Evolutionary conservation across 2,113 vertebrate genomes (phyloP).

Genomic region (Orycteropus afer): DNA sequence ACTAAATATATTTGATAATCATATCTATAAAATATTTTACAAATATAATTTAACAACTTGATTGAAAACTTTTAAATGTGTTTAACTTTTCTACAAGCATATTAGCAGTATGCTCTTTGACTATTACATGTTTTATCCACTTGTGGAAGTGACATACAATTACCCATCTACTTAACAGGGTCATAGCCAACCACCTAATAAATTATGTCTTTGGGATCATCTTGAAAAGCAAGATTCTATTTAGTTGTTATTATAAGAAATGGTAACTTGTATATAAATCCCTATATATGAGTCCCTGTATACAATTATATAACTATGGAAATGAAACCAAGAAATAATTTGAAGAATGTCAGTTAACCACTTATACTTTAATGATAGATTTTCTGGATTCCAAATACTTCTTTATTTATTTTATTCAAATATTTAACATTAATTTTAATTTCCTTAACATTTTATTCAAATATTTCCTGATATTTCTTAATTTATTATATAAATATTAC

Average conservation of each 20-base stretch:
- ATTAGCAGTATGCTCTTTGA: neutral
- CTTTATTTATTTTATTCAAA: neutral
- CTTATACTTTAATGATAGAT: neutral
- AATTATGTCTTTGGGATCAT: neutral
- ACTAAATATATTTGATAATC: conserved; percentile 10
- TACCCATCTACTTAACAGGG: neutral
- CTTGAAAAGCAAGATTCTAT: neutral
- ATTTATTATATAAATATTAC: neutral
- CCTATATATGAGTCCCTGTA: no score
- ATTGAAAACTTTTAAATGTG: neutral
- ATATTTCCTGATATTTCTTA: neutral
- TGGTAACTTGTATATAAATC: neutral
- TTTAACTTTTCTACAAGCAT: neutral
- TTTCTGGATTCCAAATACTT: neutral
- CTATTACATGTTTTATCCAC: neutral
- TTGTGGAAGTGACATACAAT: neutral
- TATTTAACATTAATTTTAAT: neutral
- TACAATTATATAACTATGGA: neutral
- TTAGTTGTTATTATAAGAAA: neutral
- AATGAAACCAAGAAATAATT: neutral
- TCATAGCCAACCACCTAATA: neutral
- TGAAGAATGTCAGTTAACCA: neutral
- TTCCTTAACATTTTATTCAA: neutral
- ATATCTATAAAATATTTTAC: neutral
- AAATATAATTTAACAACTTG: neutral